Evolutionary conservation across 1,140 invertebrate species (phyloP).

Genomic region (Bombus cullumanus): DNA sequence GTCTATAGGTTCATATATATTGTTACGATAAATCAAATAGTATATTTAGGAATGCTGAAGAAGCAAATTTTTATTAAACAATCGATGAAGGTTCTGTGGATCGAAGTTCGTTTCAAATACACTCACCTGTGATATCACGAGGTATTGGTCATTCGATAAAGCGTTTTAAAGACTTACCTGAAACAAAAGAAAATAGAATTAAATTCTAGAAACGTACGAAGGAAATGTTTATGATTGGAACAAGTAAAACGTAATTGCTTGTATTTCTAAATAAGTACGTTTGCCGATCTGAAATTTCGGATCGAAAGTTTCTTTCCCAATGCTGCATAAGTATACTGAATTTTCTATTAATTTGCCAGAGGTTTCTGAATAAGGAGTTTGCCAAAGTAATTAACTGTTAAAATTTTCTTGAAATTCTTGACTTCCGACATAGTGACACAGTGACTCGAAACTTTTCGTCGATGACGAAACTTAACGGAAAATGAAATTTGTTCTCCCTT

Average conservation of each 20-base stretch:
- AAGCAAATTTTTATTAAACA: background rate
- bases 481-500: background rate
- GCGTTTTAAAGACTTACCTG: conserved; percentile 13
- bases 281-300: too few species aligned
- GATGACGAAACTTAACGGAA: background rate
- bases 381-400: background rate
- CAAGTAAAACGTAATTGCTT: background rate
- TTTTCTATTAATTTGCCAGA: background rate
- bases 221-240: background rate
- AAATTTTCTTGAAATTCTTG: background rate
- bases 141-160: background rate
- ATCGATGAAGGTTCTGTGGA: background rate
- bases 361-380: background rate
- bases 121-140: background rate
- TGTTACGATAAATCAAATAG: background rate
- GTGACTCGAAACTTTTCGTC: background rate
- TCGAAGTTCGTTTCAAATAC: background rate
- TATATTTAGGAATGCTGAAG: background rate
- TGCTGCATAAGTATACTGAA: background rate
- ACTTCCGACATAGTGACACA: too few species aligned
- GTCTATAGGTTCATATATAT: background rate
- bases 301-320: background rate
- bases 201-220: background rate
- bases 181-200: background rate
- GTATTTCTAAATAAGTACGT: too few species aligned